phyloP scores from a whole-genome alignment of 2,888 invertebrate species.

The Orchesella flavescens region DNA sequence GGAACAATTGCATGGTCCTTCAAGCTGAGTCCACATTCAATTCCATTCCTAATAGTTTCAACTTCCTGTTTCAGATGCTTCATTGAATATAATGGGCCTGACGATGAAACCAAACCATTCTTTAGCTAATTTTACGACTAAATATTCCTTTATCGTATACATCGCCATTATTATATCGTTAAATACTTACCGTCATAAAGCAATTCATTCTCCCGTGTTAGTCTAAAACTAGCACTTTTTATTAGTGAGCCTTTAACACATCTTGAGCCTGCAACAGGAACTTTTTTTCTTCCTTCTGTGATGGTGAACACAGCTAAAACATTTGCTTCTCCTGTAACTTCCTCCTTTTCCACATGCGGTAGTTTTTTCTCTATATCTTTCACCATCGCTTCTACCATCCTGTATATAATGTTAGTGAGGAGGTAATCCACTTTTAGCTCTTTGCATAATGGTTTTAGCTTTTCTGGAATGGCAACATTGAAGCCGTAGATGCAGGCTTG shows the following conservation, averaged over 20 bases:
- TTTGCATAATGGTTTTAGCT: constrained; percentile 77
- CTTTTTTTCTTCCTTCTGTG: constrained; percentile 84
- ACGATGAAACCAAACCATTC: constrained; percentile 52
- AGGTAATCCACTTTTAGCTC: constrained; percentile 79
- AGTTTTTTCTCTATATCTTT: constrained; percentile 83
- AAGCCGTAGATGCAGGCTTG: constrained; percentile 90
- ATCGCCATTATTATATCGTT: constrained; percentile 26
- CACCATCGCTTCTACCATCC: constrained; percentile 90
- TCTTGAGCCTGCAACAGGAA: constrained; percentile 91
- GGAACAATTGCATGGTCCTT: constrained; percentile 80
- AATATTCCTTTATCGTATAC: constrained; percentile 26
- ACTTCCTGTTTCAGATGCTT: constrained; percentile 92
- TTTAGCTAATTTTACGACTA: not conserved
- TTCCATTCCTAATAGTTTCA: constrained; percentile 84
- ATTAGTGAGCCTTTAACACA: constrained; percentile 86
- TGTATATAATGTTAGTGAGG: constrained; percentile 92
- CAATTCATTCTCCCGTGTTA: constrained; percentile 78
- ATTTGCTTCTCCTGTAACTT: constrained; percentile 87
- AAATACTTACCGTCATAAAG: constrained; percentile 81
- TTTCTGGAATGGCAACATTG: constrained; percentile 80
- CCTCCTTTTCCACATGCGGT: constrained; percentile 84
- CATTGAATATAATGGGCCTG: constrained; percentile 85
- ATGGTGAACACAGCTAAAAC: constrained; percentile 89
- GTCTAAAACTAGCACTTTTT: constrained; percentile 80
- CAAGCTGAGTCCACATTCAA: constrained; percentile 91